phyloP scores from a whole-genome alignment of 2,797 vertebrate species.

The Enteromius argenteus region DNA sequence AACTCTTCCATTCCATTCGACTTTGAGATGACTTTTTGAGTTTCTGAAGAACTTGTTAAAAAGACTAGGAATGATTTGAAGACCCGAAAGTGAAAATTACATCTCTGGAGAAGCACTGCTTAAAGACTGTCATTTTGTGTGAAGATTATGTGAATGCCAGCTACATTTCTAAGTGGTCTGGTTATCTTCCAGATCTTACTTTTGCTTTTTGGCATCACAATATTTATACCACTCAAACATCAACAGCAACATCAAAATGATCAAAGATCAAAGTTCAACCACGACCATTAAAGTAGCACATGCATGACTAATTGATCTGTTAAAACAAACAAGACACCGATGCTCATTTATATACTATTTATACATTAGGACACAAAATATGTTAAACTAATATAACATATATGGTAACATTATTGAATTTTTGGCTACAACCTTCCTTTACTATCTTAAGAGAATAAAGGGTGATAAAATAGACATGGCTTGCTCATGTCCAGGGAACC shows the following conservation, averaged over 20 bases:
- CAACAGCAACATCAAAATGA: slow-evolving; percentile 7
- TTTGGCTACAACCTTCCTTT: neutral
- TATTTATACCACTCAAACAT: neutral
- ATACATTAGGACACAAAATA: no score
- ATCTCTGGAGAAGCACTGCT: slow-evolving; percentile 13
- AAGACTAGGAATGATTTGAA: slow-evolving; percentile 13
- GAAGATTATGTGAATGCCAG: slow-evolving; percentile 14
- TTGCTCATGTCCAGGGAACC: neutral
- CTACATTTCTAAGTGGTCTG: neutral
- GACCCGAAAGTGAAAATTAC: neutral
- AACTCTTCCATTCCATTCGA: neutral
- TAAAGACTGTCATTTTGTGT: slow-evolving; percentile 5
- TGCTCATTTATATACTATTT: no score
- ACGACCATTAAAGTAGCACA: neutral
- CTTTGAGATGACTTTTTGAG: slow-evolving; percentile 22
- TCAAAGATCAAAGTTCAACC: neutral
- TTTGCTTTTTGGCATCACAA: neutral
- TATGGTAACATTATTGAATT: neutral
- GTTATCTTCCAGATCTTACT: neutral
- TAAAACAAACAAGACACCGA: neutral
- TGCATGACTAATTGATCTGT: neutral
- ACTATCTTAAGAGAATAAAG: neutral
- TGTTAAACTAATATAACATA: no score
- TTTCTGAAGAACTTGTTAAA: slow-evolving; percentile 26
- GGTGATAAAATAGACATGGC: neutral